These are phyloP conservation scores for Danaus chrysippus DNA, from an alignment of 2,888 invertebrate genomes.

Conservation along the genomic window DNA sequence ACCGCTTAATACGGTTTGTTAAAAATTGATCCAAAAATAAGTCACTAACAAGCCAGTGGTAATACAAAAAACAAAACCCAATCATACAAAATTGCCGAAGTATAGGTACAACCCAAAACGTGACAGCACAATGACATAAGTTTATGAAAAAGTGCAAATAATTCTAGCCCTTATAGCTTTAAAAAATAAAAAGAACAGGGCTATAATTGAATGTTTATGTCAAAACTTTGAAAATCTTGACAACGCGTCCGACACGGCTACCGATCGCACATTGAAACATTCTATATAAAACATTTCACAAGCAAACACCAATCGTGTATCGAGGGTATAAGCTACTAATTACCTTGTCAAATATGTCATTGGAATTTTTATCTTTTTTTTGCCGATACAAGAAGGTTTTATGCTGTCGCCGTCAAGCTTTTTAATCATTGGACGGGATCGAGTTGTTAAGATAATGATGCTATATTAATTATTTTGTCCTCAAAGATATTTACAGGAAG, in stretches of 20 bases:
- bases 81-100: slow-evolving; percentile 24
- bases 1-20: neutral
- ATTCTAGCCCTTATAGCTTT: slow-evolving; percentile 11
- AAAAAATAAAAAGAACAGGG: slow-evolving; percentile 15
- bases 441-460: slow-evolving; percentile 32
- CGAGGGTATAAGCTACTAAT: neutral
- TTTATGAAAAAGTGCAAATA: slow-evolving; percentile 12
- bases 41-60: slow-evolving; percentile 8
- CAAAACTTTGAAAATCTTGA: slow-evolving; percentile 23
- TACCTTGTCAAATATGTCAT: slow-evolving; percentile 3
- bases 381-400: slow-evolving; percentile 21
- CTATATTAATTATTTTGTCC: slow-evolving; percentile 31
- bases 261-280: slow-evolving; percentile 17
- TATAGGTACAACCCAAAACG: slow-evolving; percentile 25
- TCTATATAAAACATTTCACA: neutral
- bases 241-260: slow-evolving; percentile 24
- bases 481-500: slow-evolving; percentile 24
- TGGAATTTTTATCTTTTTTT: slow-evolving; percentile 12
- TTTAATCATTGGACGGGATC: slow-evolving; percentile 27
- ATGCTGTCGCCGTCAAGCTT: slow-evolving; percentile 26
- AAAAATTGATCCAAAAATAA: slow-evolving; percentile 16
- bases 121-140: slow-evolving; percentile 15
- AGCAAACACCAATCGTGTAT: neutral
- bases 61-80: slow-evolving; percentile 25
- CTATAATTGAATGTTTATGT: slow-evolving; percentile 28